Evolutionary conservation across 2,113 vertebrate species (phyloP), one percentile per base, ranked within the genome.

Genomic region (Corynorhinus townsendii): DNA sequence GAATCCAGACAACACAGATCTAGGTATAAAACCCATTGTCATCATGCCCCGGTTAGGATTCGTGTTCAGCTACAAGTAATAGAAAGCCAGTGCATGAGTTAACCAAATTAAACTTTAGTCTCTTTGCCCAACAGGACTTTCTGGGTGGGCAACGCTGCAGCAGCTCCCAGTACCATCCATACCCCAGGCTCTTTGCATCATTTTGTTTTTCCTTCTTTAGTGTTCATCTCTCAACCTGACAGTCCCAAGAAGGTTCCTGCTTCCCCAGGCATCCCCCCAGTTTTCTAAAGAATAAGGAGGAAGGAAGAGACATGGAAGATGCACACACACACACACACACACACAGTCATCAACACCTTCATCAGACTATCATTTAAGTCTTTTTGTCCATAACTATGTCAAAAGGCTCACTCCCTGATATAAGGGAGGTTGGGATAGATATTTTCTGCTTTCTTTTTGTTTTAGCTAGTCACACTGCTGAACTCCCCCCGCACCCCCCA

Each of bases 401-500:
- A 68, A 17, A 73, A 90, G 33, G 2, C 59, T 56, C n/a, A 35
- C n/a, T 38, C 26, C 35, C 43, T 87, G 28, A 15, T 54, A 8
- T 45, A 77, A 68, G 11, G 1, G 28, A 90, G 30, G 43, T 35
- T 54, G 49, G 8, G 9, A 76, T 73, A 47, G 1, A 2, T 3
- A 86, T 30, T 62, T n/a, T 84, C 62, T 52, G 7, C 35, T 49
- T 38, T 30, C 7, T 59, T 87, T 91, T 49, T 85, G 11, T 86
- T 38, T 89, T 26, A 38, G 35, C 19, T 62, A 38, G 19, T 72
- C 56, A 81, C 20, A 82, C 40, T 62, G 17, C 79, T 71, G 28
- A 4, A 2, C 19, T 12, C 10, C 11, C 5, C 43, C 3, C 2
- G 1, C 47, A 15, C 14, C 14, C 47, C 14, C 52, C n/a, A n/a